These are phyloP conservation scores for Anagyrus pseudococci DNA, from an alignment of 2,888 invertebrate genomes.

Conservation along the genomic window DNA sequence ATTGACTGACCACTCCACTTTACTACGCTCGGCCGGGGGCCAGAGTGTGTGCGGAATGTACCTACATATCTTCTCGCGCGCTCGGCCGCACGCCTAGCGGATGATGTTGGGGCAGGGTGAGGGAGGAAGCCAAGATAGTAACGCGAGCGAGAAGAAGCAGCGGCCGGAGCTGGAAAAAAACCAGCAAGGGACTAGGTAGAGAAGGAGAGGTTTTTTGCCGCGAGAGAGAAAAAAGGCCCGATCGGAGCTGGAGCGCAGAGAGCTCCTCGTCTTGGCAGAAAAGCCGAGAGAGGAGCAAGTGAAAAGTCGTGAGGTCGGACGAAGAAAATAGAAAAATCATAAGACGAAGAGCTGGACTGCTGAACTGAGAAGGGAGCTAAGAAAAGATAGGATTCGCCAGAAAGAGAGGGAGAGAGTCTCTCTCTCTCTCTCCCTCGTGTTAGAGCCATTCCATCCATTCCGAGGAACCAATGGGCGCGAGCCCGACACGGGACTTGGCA, in stretches of 20 bases:
- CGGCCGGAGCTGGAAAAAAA: background rate
- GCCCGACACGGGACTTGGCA: constrained; percentile 33
- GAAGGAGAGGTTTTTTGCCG: background rate
- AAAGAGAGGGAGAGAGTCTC: constrained; percentile 15
- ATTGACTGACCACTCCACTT: constrained; percentile 60
- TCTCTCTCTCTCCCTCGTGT: no score
- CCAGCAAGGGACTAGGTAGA: background rate
- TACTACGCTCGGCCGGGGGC: constrained; percentile 46
- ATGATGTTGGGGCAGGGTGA: no score
- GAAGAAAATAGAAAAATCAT: constrained; percentile 10
- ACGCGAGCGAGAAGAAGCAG: background rate
- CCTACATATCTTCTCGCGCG: constrained; percentile 20
- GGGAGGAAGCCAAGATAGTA: background rate
- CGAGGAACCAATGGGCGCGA: constrained; percentile 37
- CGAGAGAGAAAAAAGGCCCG: background rate
- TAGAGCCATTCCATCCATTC: constrained; percentile 39
- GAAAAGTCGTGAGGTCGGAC: constrained; percentile 26
- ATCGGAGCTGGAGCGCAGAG: no score
- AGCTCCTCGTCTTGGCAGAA: no score
- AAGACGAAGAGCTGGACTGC: constrained; percentile 11
- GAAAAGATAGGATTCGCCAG: constrained; percentile 18
- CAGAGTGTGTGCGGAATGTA: constrained; percentile 38
- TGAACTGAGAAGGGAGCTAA: background rate
- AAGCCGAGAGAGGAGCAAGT: constrained; percentile 7
- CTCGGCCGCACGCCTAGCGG: no score